These are phyloP conservation scores for Drosophila setosimentum DNA, from an alignment of 2,888 invertebrate genomes.

Conservation along the genomic window DNA sequence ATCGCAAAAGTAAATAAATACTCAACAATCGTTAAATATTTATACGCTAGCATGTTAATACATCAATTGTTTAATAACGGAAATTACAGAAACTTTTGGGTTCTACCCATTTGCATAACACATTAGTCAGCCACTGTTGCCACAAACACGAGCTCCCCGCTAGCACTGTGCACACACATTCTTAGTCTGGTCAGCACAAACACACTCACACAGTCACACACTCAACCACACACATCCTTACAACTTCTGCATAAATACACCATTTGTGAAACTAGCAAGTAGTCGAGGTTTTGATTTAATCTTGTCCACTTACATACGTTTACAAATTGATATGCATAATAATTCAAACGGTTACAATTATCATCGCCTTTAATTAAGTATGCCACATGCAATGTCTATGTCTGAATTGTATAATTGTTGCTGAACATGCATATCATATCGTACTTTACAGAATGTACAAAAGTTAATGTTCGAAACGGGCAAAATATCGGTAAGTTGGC, in stretches of 20 bases:
- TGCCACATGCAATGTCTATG: constrained; percentile 61
- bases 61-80: constrained; percentile 1
- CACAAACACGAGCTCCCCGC: constrained; percentile 7
- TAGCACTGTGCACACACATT: constrained; percentile 22
- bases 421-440: constrained; percentile 59
- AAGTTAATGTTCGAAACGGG: constrained; percentile 84
- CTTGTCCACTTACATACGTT: constrained; percentile 38
- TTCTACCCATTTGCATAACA: constrained; percentile 24
- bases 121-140: constrained; percentile 12
- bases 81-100: constrained; percentile 23
- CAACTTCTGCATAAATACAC: background rate
- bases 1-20: background rate
- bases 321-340: constrained; percentile 60
- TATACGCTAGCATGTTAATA: constrained; percentile 9
- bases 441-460: constrained; percentile 82
- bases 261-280: constrained; percentile 10
- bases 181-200: constrained; percentile 39
- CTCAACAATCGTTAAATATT: constrained; percentile 9
- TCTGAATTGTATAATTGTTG: constrained; percentile 44
- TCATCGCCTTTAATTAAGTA: constrained; percentile 53
- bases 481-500: constrained; percentile 83
- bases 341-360: constrained; percentile 39
- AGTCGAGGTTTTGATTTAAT: constrained; percentile 66
- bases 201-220: background rate
- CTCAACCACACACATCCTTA: background rate